A percentile compares a stretch with the other conserved stretches of the same genome.
These are phyloP conservation scores for Ostrea denselamellosa DNA, from an alignment of 1,140 invertebrate species.

Conservation along the genomic window DNA sequence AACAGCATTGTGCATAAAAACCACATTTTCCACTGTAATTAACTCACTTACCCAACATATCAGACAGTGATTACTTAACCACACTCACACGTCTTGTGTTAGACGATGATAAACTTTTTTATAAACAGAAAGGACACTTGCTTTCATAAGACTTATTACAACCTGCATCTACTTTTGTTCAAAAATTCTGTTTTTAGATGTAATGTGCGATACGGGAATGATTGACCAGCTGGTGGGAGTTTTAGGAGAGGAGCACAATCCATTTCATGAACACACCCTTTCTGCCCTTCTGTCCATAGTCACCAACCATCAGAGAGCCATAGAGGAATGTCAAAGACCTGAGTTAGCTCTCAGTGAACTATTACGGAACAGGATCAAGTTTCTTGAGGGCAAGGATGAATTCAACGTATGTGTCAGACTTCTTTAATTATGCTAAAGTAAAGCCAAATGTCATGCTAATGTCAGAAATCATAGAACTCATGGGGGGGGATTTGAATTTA, in stretches of 20 bases:
- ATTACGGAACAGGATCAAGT: conserved; percentile 77
- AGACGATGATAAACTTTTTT: too few species aligned
- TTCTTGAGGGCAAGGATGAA: conserved; percentile 74
- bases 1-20: too few species aligned
- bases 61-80: too few species aligned
- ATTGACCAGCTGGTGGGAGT: conserved; percentile 82
- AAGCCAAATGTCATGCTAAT: too few species aligned
- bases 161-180: not conserved
- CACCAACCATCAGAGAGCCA: conserved; percentile 79
- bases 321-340: conserved; percentile 80
- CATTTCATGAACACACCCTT: conserved; percentile 82
- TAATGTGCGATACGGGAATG: conserved; percentile 82
- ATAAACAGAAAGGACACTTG: too few species aligned
- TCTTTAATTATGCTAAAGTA: too few species aligned
- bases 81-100: too few species aligned
- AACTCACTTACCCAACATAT: too few species aligned
- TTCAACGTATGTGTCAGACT: conserved; percentile 68
- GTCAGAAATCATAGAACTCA: too few species aligned
- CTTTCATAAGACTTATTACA: too few species aligned
- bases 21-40: too few species aligned
- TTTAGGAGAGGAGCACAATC: conserved; percentile 78
- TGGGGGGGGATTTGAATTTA: too few species aligned
- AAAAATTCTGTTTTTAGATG: conserved; percentile 70
- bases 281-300: conserved; percentile 80
- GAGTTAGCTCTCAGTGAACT: conserved; percentile 79